Conservation (phyloP, 2,888 invertebrate species). For the Drosophila robusta region DNA sequence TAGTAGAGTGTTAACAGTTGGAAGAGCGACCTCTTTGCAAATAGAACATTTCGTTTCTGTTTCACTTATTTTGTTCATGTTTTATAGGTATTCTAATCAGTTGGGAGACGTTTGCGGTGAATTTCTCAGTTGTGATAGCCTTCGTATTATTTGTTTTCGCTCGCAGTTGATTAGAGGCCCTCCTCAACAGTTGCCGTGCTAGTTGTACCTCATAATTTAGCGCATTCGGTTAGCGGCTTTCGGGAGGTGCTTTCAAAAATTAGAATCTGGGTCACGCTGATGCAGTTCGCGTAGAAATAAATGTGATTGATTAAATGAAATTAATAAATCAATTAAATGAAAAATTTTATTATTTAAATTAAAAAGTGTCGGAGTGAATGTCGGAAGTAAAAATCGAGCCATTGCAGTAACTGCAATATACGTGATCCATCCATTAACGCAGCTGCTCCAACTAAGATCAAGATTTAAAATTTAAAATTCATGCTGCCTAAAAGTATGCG, state of each 20-base stretch:
- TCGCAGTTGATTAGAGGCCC: constrained; percentile 61
- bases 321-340: no score
- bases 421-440: no score
- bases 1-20: constrained; percentile 8
- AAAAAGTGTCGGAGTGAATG: no score
- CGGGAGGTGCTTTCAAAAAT: constrained; percentile 8
- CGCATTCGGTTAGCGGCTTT: constrained; percentile 49
- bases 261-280: neutral
- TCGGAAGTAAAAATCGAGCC: no score
- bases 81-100: constrained; percentile 73
- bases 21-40: constrained; percentile 49
- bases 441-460: no score
- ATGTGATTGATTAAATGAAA: neutral
- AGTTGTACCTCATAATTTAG: constrained; percentile 59
- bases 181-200: constrained; percentile 35
- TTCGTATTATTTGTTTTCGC: constrained; percentile 66
- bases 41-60: constrained; percentile 44
- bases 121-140: constrained; percentile 66
- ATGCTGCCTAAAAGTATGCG: constrained; percentile 57
- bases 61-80: constrained; percentile 3
- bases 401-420: neutral
- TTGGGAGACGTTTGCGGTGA: constrained; percentile 36
- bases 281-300: neutral
- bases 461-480: neutral
- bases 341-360: no score